A percentile compares a stretch with the other conserved stretches of the same genome.
phyloP scores from a whole-genome alignment of 2,113 vertebrate genomes.

The Anthoscopus minutus region DNA sequence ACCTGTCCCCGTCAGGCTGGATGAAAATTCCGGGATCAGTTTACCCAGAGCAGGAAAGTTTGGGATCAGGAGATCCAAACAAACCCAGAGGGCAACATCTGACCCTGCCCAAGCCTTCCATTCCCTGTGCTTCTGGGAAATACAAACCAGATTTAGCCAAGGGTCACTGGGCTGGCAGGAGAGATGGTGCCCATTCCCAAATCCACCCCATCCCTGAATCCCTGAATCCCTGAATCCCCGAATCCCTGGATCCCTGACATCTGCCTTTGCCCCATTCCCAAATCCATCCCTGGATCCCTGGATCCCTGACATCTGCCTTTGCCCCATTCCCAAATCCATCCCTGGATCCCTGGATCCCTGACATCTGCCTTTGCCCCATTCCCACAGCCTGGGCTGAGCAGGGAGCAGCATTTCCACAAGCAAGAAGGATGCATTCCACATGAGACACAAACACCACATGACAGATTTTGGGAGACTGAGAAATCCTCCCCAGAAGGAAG shows the following conservation, averaged over 20 bases:
- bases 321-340: too few species aligned
- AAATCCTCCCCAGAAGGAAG: not conserved
- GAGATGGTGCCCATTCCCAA: not conserved
- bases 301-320: not conserved
- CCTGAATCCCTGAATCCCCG: not conserved
- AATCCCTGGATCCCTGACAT: not conserved
- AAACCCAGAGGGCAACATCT: not conserved
- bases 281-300: not conserved
- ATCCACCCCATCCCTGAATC: not conserved
- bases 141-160: not conserved
- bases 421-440: not conserved
- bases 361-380: not conserved
- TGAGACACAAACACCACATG: not conserved
- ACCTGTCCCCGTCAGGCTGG: not conserved
- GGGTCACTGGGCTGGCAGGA: not conserved
- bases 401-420: not conserved
- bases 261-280: not conserved
- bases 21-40: not conserved
- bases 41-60: not conserved
- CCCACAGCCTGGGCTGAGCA: not conserved
- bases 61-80: conserved; percentile 7
- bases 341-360: not conserved
- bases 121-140: not conserved
- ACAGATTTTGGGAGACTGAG: not conserved
- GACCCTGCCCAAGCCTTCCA: not conserved